phyloP scores from a whole-genome alignment of 2,888 invertebrate species.

The Chymomyza procnemis region DNA sequence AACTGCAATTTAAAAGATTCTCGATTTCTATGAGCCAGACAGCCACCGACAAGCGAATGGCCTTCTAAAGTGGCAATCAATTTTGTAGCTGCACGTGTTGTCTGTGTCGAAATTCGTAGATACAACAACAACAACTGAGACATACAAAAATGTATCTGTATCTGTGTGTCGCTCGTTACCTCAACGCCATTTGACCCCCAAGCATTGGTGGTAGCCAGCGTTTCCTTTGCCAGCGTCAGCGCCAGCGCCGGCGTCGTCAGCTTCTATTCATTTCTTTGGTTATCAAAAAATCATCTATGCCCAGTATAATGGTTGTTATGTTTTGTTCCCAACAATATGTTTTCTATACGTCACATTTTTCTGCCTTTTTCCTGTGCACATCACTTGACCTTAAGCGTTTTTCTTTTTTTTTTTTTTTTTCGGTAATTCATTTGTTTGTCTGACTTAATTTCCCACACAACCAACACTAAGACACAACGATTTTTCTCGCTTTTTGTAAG shows the following conservation, averaged over 20 bases:
- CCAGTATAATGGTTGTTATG: neutral
- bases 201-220: constrained; percentile 58
- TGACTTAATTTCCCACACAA: constrained; percentile 64
- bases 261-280: constrained; percentile 62
- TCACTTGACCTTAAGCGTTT: constrained; percentile 71
- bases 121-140: neutral
- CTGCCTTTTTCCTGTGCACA: constrained; percentile 59
- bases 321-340: constrained; percentile 53
- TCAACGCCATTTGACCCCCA: constrained; percentile 69
- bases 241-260: neutral
- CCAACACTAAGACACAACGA: constrained; percentile 32
- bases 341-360: constrained; percentile 66
- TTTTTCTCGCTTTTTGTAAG: constrained; percentile 45
- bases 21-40: constrained; percentile 46
- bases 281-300: constrained; percentile 54
- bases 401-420: too few relatives aligned
- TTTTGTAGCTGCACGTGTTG: constrained; percentile 30
- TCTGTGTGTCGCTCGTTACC: constrained; percentile 50
- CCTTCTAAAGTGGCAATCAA: constrained; percentile 69
- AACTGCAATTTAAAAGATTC: constrained; percentile 55
- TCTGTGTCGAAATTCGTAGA: neutral
- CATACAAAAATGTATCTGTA: neutral
- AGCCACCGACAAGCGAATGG: constrained; percentile 44
- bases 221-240: constrained; percentile 46
- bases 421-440: constrained; percentile 69